Evolutionary conservation across 1,140 invertebrate species (phyloP).

Genomic region (Phortica variegata): DNA sequence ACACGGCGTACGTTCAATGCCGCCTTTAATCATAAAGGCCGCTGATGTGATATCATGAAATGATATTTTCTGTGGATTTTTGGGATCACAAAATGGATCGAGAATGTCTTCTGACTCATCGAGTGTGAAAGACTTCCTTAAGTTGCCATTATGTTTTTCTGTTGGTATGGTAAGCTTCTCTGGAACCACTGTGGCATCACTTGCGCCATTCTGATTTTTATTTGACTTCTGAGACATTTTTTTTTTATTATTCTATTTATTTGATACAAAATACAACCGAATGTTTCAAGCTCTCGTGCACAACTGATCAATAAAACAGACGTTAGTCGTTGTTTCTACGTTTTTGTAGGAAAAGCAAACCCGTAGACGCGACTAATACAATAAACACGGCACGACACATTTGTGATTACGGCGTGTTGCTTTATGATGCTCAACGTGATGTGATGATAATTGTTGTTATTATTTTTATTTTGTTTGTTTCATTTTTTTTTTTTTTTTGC

Average conservation of each 20-base stretch:
- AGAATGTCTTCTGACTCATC: conserved; percentile 30
- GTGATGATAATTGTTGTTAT: no score
- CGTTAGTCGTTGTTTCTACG: conserved; percentile 34
- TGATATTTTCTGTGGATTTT: conserved; percentile 70
- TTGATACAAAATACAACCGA: conserved; percentile 4
- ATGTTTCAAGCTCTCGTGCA: conserved; percentile 11
- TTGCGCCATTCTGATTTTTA: conserved; percentile 7
- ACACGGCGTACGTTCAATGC: conserved; percentile 82
- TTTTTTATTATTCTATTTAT: background rate
- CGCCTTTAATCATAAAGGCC: conserved; percentile 82
- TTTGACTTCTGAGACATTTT: conserved; percentile 21
- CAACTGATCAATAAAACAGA: conserved; percentile 31
- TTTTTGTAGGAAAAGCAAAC: conserved; percentile 13
- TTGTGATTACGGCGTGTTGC: background rate
- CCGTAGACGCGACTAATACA: conserved; percentile 38
- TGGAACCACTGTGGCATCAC: conserved; percentile 10
- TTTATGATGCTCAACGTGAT: conserved; percentile 6
- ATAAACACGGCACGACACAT: no score
- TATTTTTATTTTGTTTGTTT: background rate
- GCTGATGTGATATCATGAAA: conserved; percentile 90
- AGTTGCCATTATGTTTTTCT: no score
- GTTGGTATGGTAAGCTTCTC: conserved; percentile 4
- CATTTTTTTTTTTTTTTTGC: background rate
- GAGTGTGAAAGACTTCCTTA: no score
- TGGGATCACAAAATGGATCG: conserved; percentile 68